These are phyloP conservation scores for Lordiphosa andalusiaca DNA, from an alignment of 2,888 invertebrate genomes.

Conservation along the genomic window DNA sequence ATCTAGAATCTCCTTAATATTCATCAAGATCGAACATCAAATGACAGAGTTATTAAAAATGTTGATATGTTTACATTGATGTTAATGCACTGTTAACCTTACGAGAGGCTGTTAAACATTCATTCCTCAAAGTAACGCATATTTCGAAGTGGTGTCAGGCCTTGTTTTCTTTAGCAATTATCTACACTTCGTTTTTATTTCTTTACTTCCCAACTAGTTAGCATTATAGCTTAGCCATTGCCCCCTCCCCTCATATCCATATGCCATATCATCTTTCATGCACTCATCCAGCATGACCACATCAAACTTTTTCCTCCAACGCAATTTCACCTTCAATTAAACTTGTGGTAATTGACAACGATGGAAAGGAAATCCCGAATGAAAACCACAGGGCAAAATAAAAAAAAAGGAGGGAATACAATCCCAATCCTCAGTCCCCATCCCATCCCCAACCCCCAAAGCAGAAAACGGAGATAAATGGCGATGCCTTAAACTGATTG, in stretches of 20 bases:
- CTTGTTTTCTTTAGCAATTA: neutral
- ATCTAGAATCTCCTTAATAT: no score
- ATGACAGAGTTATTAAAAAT: no score
- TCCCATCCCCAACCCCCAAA: slow-evolving; percentile 11
- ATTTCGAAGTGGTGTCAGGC: no score
- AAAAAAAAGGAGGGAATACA: slow-evolving; percentile 30
- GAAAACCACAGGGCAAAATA: slow-evolving; percentile 28
- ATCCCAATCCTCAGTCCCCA: slow-evolving; percentile 13
- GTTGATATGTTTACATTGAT: no score
- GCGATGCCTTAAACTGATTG: slow-evolving; percentile 73
- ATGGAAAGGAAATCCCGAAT: slow-evolving; percentile 42
- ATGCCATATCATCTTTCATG: slow-evolving; percentile 23
- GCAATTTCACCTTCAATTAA: slow-evolving; percentile 73
- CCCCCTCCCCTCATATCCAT: neutral
- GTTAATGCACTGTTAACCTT: no score
- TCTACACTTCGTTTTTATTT: neutral
- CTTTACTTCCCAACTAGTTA: slow-evolving; percentile 13
- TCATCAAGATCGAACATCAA: no score
- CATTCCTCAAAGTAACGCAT: no score
- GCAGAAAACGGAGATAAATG: slow-evolving; percentile 56
- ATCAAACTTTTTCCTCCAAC: slow-evolving; percentile 37
- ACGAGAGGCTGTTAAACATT: no score
- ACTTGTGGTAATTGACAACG: slow-evolving; percentile 68
- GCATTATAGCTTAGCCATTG: slow-evolving; percentile 14
- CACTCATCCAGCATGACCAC: slow-evolving; percentile 54